phyloP scores from a whole-genome alignment of 2,888 invertebrate genomes.

The Gasteruption jaculator region DNA sequence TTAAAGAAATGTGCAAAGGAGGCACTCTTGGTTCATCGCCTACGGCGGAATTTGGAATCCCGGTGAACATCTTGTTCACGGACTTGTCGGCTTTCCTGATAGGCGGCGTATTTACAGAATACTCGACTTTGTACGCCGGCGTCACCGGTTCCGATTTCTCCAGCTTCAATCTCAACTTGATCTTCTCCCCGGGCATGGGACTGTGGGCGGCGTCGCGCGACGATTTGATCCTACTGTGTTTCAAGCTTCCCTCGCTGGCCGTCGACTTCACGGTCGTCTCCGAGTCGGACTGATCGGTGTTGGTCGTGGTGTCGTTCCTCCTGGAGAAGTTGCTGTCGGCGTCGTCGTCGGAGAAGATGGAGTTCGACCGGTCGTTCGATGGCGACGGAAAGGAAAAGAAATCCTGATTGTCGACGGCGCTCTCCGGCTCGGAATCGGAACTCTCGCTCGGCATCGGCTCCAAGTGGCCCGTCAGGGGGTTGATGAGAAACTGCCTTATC shows the following conservation, averaged over 20 bases:
- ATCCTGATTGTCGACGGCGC: constrained; percentile 49
- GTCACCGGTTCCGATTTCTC: constrained; percentile 79
- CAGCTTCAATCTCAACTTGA: constrained; percentile 76
- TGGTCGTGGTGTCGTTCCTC: constrained; percentile 52
- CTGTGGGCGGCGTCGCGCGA: constrained; percentile 46
- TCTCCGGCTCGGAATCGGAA: constrained; percentile 58
- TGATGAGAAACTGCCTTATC: constrained; percentile 78
- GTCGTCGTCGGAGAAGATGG: constrained; percentile 60
- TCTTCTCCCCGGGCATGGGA: constrained; percentile 64
- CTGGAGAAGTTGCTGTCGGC: constrained; percentile 58
- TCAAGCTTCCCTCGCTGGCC: constrained; percentile 58
- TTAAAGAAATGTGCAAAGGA: constrained; percentile 80
- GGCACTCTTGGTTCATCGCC: constrained; percentile 77
- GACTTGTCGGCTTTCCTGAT: constrained; percentile 51
- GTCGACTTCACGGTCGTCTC: constrained; percentile 57
- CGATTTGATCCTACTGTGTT: constrained; percentile 46
- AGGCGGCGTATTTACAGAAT: constrained; percentile 61
- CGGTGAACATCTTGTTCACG: constrained; percentile 52
- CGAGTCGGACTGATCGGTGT: constrained; percentile 58
- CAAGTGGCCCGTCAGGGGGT: constrained; percentile 83
- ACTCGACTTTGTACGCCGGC: constrained; percentile 76
- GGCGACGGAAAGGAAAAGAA: constrained; percentile 53
- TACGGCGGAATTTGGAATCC: constrained; percentile 34
- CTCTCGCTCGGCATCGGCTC: constrained; percentile 73
- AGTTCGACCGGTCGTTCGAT: constrained; percentile 54